These are phyloP conservation scores for Pongo pygmaeus DNA, from an alignment of 2,113 vertebrate species.

Conservation along the genomic window DNA sequence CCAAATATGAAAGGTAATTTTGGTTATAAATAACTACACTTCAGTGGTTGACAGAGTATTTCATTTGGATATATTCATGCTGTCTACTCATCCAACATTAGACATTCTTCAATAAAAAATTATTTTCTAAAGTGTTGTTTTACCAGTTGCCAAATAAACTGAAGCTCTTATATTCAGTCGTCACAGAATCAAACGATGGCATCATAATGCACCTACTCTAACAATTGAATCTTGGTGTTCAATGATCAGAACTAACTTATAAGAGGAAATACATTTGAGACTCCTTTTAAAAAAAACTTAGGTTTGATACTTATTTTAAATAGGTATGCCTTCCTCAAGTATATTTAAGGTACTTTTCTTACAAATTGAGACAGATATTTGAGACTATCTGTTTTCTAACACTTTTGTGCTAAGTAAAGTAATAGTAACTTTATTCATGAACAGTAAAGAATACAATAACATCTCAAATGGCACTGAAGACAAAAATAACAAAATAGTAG, in stretches of 20 bases:
- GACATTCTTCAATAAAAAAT: not conserved
- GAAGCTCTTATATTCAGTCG: not conserved
- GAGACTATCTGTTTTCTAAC: not conserved
- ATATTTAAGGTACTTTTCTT: not conserved
- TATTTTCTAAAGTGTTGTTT: not conserved
- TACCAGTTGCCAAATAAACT: not conserved
- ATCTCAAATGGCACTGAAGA: not conserved
- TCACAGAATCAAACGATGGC: not conserved
- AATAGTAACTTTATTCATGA: not conserved
- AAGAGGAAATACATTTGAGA: not conserved
- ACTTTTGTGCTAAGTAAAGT: not conserved
- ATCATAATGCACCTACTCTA: not conserved
- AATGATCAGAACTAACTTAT: not conserved
- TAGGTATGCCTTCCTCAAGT: not conserved
- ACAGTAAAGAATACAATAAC: not conserved
- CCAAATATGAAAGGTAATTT: not conserved
- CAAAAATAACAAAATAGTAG: not conserved
- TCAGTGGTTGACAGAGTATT: not conserved
- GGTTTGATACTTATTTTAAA: not conserved
- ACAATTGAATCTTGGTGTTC: not conserved
- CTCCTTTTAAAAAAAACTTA: not conserved
- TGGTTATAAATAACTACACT: not conserved
- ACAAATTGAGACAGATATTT: not conserved
- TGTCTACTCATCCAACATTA: not conserved
- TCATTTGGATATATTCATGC: not conserved